Base-by-base conservation (phyloP, 2,888 invertebrate species). In the Tillus elongatus region DNA sequence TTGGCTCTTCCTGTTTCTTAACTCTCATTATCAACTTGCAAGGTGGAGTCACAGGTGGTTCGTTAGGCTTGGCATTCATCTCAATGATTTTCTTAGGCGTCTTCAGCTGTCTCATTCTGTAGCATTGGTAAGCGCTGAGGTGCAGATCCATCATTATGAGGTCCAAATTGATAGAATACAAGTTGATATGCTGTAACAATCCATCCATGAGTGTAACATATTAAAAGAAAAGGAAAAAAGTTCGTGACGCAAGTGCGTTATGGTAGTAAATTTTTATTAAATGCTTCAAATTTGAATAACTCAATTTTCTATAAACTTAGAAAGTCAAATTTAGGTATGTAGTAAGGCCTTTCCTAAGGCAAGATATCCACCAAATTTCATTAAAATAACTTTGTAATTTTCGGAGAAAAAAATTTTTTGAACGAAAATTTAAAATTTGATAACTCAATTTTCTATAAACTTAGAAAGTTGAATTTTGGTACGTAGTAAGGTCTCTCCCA, bases 121-220 rank as follows among this genome's bases (percentile, higher is more conserved):
- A 88, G 84, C 87, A 47, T 79, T 82, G 64, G 68, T 89, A 91
- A 12, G 91, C 90, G 39, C 82, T 80, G 45, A 84, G 65, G 47
- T 75, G 71, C 30, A 71, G 65, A 61, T 81, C 82, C 63, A 82
- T 68, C 61, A 86, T 72, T 32, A 79, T 63, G 31, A 84, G 56
- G 35, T 74, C 58, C 27, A 84, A 64, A 64, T 83, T 83, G 41
- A 83, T 56, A 6, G 73, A 72, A 40, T 67, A 66, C 43, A 83
- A 64, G 60, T 79, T 74, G 40, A 83, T 69, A 56, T 79, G 72
- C 79, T 82, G 60, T 44, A 53, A 51, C 41, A 46, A 39, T 26
- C 43, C 39, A 39, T 26, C 37, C 32, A 37, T 28, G 19, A 33
- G 13, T 4, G 15, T 15, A 15, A 27, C 27, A 30, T 27, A 31